Percentiles rank a stretch among this genome's conserved stretches.
These are phyloP conservation scores for Oriolus oriolus DNA, from an alignment of 2,113 vertebrate genomes.

Conservation along the genomic window DNA sequence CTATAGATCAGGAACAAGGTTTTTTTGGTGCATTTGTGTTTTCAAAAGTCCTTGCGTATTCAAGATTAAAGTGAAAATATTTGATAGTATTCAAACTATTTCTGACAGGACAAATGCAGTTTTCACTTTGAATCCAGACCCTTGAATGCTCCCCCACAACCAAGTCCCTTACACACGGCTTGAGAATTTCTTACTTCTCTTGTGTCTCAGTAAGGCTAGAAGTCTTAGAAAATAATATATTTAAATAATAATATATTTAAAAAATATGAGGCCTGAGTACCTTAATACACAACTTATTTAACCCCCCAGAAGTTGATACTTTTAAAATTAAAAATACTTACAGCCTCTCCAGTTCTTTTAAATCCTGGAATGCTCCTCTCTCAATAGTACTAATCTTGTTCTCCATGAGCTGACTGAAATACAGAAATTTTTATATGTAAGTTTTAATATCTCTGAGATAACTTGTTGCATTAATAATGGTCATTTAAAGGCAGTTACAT, in stretches of 20 bases:
- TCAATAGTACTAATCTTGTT: conserved; percentile 97
- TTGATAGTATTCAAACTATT: neutral
- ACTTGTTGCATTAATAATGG: conserved; percentile 17
- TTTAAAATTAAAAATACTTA: conserved; percentile 78
- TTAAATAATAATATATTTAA: neutral
- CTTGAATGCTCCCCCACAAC: neutral
- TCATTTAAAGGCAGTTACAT: neutral
- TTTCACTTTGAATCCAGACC: neutral
- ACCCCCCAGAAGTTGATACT: neutral
- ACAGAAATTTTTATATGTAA: conserved; percentile 12
- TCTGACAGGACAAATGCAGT: neutral
- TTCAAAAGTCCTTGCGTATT: neutral
- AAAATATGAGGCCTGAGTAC: neutral
- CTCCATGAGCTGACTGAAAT: conserved; percentile 97
- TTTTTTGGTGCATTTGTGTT: neutral
- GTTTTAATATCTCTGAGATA: conserved; percentile 11
- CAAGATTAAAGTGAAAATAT: neutral
- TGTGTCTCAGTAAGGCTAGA: neutral
- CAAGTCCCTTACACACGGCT: neutral
- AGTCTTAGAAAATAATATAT: neutral
- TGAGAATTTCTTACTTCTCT: neutral
- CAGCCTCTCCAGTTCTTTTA: conserved; percentile 98
- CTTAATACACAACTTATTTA: neutral
- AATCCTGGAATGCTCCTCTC: conserved; percentile 95
- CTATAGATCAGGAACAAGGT: neutral